Base-by-base conservation (phyloP, 2,113 vertebrate species). In the Numenius arquata region DNA sequence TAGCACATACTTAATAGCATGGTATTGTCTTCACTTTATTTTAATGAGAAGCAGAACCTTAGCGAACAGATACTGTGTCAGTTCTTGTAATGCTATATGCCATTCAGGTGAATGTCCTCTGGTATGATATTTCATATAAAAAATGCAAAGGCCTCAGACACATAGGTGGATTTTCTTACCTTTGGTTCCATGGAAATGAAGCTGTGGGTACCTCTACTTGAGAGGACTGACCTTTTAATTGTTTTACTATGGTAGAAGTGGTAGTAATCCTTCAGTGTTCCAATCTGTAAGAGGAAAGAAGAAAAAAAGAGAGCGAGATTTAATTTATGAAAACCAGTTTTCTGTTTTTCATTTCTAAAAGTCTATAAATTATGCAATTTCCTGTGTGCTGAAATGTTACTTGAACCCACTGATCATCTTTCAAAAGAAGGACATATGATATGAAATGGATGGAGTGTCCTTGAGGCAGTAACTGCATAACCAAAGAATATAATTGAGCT, bases 181-280 rank as follows among this genome's bases (percentile, higher is more conserved):
- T 99, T 99, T 95, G 99, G 99, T 98, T 99, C 99, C 99, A 99
- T 99, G 96, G 99, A 99, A 98, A 99, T 99, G 98, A 99, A 99
- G 98, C 98, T 99, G 98, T 99, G 99, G 71, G 98, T 98, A 96
- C 99, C 99, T 97, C 98, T 98, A 90, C 99, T 99, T 75, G 99
- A 99, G 59, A 99, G 97, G 96, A 99, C 98, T 70, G 99, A 99
- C 96, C 99, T 99, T 98, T 99, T 99, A 98, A 99, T 99, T 94
- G 99, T 99, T 97, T 99, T 99, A 97, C 99, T 99, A 91, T 99
- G 99, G 98, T 99, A 99, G 97, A 99, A 99, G 97, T 99, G 99
- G 97, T 99, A 99, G 97, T 99, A 99, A 98, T 99, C 99, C 97
- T 98, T 99, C 95, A 99, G 97, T 93, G 99, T 98, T 36, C 99